Conservation (phyloP, 2,797 vertebrate genomes). For the Novumbra hubbsi region DNA sequence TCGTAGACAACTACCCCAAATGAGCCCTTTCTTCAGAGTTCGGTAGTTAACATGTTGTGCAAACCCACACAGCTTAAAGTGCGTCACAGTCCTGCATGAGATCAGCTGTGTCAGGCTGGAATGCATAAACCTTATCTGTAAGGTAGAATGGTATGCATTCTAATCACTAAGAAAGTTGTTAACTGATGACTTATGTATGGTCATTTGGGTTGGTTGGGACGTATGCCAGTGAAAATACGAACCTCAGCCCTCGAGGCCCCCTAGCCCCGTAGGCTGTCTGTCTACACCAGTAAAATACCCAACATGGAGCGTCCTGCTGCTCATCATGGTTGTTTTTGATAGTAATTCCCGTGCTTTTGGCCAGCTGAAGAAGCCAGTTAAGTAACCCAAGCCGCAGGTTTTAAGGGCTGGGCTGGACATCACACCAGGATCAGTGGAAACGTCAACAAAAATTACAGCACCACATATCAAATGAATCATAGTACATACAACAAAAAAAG, state of each 20-base stretch:
- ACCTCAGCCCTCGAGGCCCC: constrained; percentile 10
- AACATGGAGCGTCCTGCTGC: constrained; percentile 17
- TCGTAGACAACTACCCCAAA: too few species aligned
- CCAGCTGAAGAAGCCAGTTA: not conserved
- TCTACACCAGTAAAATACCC: constrained; percentile 19
- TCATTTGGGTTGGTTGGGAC: not conserved
- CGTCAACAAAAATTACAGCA: not conserved
- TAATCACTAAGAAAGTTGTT: not conserved
- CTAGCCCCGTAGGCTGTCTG: not conserved
- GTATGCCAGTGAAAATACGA: not conserved
- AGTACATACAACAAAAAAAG: constrained; percentile 23
- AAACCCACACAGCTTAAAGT: too few species aligned
- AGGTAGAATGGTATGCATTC: constrained; percentile 7
- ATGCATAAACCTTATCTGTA: constrained; percentile 13
- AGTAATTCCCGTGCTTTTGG: constrained; percentile 18
- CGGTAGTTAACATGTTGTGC: too few species aligned
- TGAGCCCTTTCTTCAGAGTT: not conserved
- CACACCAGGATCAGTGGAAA: not conserved
- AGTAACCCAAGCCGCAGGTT: not conserved
- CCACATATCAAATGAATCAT: not conserved
- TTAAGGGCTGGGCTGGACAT: not conserved
- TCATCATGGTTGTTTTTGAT: constrained; percentile 15
- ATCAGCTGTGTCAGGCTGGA: constrained; percentile 12
- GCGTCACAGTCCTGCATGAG: too few species aligned
- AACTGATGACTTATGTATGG: not conserved